A percentile compares a stretch with the other conserved stretches of the same genome.
Conservation (phyloP, 2,888 invertebrate genomes). For the Stenichneumon culpator region DNA sequence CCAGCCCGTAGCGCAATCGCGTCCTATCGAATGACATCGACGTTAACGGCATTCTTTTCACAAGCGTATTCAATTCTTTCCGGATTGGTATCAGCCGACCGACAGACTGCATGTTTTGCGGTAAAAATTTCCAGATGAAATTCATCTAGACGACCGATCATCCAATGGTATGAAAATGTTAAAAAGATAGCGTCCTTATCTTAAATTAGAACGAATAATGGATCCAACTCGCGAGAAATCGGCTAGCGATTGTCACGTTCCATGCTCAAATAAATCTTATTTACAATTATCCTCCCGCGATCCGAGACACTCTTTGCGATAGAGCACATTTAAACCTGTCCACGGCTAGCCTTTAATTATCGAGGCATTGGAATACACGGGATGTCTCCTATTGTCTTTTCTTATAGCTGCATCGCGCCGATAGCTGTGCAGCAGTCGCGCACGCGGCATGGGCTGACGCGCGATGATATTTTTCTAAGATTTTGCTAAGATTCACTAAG, state of each 20-base stretch:
- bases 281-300: too few species aligned
- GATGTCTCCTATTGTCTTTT: too few species aligned
- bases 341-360: too few species aligned
- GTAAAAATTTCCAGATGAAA: not conserved
- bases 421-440: too few species aligned
- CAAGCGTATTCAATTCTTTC: not conserved
- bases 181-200: not conserved
- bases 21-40: slow-evolving; percentile 4
- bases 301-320: too few species aligned
- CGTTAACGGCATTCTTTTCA: not conserved
- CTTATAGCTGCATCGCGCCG: too few species aligned
- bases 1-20: not conserved
- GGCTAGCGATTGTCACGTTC: not conserved
- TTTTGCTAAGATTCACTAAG: too few species aligned
- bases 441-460: too few species aligned
- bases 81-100: not conserved
- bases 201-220: not conserved
- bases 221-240: not conserved
- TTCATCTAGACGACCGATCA: not conserved
- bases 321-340: too few species aligned
- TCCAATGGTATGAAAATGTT: not conserved
- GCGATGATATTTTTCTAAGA: too few species aligned
- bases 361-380: too few species aligned
- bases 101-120: not conserved
- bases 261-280: too few species aligned